Evolutionary conservation across 2,888 invertebrate species (phyloP), one percentile per base, ranked within the genome.

Genomic region (Drosophila crucigera): DNA sequence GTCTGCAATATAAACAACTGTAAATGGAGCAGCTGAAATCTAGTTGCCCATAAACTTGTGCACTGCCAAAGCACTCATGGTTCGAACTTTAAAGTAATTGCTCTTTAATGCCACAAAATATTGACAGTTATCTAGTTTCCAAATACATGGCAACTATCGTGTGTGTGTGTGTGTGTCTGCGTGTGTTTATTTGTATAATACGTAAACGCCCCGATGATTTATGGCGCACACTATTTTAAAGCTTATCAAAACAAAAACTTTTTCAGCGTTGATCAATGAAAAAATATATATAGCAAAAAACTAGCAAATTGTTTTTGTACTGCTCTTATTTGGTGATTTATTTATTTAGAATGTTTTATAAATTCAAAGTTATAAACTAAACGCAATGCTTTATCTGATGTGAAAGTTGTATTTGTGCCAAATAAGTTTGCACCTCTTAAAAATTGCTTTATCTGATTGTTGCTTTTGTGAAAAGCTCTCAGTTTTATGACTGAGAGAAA

Each of bases 101-200:
- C 87, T 87, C 84, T 78, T 83, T 82, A 90, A 90, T 87, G 70
- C 80, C 78, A 78, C 76, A 83, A 85, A 87, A 77, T 80, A 80
- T 59, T 77, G 66, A 73, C 56, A 68, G 60, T 59, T 70, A 56
- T 72, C 39, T 28, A 9, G 47, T 56, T 28, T 70, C 47, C 43
- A 63, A 60, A 69, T 56, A 47, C 31, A 7, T 52, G 52, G 39
- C 55, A 56, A 41, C 11, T 4, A 7, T 22, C 22, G 31, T 54
- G 16, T 56, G 66, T 52, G 35, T 64, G 58, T 33, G 39, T 22
- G 43, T 63, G 11, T 49, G 39, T 52, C 39, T 41, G 19, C 62
- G 47, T 55, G 47, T 43, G 41, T 30, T 28, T 47, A 39, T 47
- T 43, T 73, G 49, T 56, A 35, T 60, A 53, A 52, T 37, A 62